Evolutionary conservation across 2,888 invertebrate genomes (phyloP).

Genomic region (Pandemis cinnamomeana): DNA sequence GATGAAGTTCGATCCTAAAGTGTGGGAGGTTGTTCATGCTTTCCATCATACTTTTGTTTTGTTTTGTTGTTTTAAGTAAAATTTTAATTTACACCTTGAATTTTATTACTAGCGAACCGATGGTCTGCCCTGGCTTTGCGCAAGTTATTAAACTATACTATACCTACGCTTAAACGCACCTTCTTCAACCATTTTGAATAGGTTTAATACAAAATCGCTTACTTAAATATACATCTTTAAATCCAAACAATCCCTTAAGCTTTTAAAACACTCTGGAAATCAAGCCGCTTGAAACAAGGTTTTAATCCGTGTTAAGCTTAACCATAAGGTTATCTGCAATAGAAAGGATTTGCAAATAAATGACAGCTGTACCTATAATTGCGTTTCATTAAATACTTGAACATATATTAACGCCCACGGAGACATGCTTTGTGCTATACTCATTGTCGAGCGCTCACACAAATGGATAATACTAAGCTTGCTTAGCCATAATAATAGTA

Average conservation of each 20-base stretch:
- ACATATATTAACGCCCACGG: conserved; percentile 38
- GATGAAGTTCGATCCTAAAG: neutral
- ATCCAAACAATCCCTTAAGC: conserved; percentile 8
- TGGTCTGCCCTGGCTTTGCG: no score
- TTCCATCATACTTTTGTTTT: neutral
- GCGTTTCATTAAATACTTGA: conserved; percentile 36
- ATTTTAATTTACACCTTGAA: neutral
- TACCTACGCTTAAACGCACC: no score
- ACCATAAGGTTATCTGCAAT: neutral
- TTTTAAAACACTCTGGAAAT: conserved; percentile 4
- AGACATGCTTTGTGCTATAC: conserved; percentile 31
- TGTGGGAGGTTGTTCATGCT: neutral
- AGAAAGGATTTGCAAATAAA: conserved; percentile 21
- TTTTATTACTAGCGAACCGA: neutral
- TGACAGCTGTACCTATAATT: conserved; percentile 35
- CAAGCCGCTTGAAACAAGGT: neutral
- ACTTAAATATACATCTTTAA: conserved; percentile 4
- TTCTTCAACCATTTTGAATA: neutral
- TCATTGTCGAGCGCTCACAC: conserved; percentile 26
- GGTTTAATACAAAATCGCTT: neutral
- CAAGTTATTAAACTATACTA: no score
- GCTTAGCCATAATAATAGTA: conserved; percentile 32
- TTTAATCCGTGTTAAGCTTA: conserved; percentile 7
- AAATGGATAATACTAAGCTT: conserved; percentile 32
- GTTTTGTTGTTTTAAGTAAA: neutral